A percentile compares a stretch with the other conserved stretches of the same genome.
Evolutionary conservation across 2,797 vertebrate species (phyloP).

Genomic region (Hypotaenidia philippensis): DNA sequence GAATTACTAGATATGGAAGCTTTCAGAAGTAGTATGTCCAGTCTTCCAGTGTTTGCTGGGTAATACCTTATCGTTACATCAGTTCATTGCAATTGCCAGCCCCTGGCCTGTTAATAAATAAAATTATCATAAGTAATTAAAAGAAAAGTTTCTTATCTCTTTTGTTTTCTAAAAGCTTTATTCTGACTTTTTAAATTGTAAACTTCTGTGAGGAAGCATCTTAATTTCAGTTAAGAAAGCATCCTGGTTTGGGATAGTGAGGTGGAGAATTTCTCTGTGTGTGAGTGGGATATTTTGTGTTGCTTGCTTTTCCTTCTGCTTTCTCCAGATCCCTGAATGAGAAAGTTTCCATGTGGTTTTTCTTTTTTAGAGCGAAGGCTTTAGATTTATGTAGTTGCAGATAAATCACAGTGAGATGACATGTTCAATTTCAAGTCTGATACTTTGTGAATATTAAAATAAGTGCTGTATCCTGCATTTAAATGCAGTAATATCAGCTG

Average conservation of each 20-base stretch:
- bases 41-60: neutral
- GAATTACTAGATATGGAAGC: neutral
- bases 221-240: neutral
- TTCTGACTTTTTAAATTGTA: neutral
- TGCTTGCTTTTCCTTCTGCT: neutral
- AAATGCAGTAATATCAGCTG: conserved; percentile 49
- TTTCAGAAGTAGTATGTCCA: neutral
- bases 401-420: conserved; percentile 61
- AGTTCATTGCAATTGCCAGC: neutral
- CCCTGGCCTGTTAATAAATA: neutral
- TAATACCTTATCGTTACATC: neutral
- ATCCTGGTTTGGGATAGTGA: neutral
- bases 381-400: conserved; percentile 31
- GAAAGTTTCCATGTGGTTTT: neutral
- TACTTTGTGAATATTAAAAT: conserved; percentile 67
- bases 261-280: neutral
- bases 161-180: neutral
- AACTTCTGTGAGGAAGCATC: neutral
- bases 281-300: rapidly evolving
- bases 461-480: conserved; percentile 59
- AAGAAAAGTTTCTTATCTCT: neutral
- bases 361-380: neutral
- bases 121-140: neutral
- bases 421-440: conserved; percentile 65
- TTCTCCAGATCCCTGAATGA: neutral